phyloP scores from a whole-genome alignment of 2,113 vertebrate genomes.

The Piaya cayana region DNA sequence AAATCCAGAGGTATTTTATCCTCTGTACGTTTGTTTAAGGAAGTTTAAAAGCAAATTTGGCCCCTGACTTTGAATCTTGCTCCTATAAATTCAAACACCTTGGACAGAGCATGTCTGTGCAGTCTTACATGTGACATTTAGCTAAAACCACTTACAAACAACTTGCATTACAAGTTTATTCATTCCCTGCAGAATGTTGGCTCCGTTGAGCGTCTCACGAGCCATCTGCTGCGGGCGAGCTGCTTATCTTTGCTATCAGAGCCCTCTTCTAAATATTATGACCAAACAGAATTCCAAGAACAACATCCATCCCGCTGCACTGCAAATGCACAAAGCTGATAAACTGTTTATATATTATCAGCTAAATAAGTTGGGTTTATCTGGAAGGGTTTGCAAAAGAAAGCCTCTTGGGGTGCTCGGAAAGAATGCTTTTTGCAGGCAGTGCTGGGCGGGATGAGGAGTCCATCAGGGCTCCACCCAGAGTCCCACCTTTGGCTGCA shows the following conservation, averaged over 20 bases:
- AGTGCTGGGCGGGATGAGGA: constrained; percentile 17
- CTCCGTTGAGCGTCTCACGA: constrained; percentile 52
- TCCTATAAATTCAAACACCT: constrained; percentile 75
- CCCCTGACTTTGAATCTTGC: constrained; percentile 72
- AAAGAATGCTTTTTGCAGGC: constrained; percentile 55
- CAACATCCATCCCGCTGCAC: constrained; percentile 76
- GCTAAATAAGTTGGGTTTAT: constrained; percentile 76
- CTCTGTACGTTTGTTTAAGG: constrained; percentile 60
- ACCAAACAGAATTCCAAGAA: constrained; percentile 77
- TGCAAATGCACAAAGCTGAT: constrained; percentile 77
- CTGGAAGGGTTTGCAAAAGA: constrained; percentile 68
- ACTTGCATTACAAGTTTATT: constrained; percentile 65
- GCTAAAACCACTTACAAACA: constrained; percentile 73
- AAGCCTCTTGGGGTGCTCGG: constrained; percentile 60
- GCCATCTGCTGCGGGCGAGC: constrained; percentile 77
- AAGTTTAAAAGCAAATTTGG: constrained; percentile 83
- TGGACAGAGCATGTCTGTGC: constrained; percentile 67
- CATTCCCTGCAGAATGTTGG: constrained; percentile 75
- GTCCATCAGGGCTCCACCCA: background rate
- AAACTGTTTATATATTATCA: constrained; percentile 75
- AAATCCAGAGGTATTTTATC: constrained; percentile 55
- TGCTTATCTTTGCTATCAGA: constrained; percentile 77
- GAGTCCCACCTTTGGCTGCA: background rate
- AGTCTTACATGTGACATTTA: constrained; percentile 75
- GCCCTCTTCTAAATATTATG: constrained; percentile 83